Base-by-base conservation (phyloP, 2,888 invertebrate genomes). In the Dioctria linearis region DNA sequence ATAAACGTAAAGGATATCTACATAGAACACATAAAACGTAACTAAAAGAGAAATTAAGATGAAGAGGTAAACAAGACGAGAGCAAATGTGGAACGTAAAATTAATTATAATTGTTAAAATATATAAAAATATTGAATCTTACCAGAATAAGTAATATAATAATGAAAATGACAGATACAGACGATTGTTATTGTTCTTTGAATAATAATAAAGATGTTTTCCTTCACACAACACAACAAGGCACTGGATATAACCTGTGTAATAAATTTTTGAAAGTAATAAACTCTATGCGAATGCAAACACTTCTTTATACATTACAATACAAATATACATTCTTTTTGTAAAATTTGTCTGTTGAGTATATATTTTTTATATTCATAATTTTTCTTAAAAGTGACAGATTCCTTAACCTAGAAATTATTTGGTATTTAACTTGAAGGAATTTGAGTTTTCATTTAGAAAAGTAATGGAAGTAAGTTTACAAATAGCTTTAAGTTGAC, bases 201-300 rank as follows among this genome's bases (percentile, higher is more conserved):
- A 25, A 25, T 25, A 25, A 25, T n/a, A n/a, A n/a, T n/a, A n/a
- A 25, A 25, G 25, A 25, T 2, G 25, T 25, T 25, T 2, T 25
- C 25, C 25, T 25, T 2, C 66, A 78, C 51, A 65, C 13, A 65
- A 78, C 51, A 54, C 66, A 66, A 78, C 65, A 78, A 78, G 78
- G 78, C 78, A 78, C 78, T 78, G 78, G 78, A 78, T 78, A 66
- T 78, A 78, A 78, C 78, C 78, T 78, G 78, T 43, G 40, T 46
- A 78, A 66, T 51, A 66, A 78, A 76, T 57, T 59, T 40, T 11
- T 57, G 40, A 51, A 71, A 9, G 11, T 25, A 25, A 25, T 25
- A 25, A 65, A 67, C 25, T 67, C 54, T 59, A 73, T 73, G 73
- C 59, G 59, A 73, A 40, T 59, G 57, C 40, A 73, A 40, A n/a